Conservation (phyloP, 2,797 vertebrate species). For the Coendou prehensilis region DNA sequence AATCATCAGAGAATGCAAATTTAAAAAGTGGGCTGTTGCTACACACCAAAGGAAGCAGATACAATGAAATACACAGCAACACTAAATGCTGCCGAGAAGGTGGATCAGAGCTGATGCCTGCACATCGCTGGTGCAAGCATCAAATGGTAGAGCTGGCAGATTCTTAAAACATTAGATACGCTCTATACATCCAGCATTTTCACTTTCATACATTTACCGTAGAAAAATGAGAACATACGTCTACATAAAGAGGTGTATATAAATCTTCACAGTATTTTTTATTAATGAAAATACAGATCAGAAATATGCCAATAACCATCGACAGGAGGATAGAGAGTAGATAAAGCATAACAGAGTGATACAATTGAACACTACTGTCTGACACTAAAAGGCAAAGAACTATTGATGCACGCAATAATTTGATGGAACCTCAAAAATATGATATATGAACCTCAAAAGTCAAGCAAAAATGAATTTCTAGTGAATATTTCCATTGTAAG, state of each 20-base stretch:
- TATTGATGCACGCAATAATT: too few species aligned
- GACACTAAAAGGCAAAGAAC: not conserved
- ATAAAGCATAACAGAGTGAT: not conserved
- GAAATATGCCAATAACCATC: not conserved
- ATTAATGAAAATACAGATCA: not conserved
- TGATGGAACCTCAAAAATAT: not conserved
- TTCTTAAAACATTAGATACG: slow-evolving; percentile 4
- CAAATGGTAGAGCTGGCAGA: not conserved
- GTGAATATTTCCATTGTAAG: not conserved
- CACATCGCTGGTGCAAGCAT: not conserved
- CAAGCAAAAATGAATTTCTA: not conserved
- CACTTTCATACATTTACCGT: not conserved
- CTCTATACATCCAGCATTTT: not conserved
- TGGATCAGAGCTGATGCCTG: not conserved
- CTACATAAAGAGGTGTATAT: not conserved
- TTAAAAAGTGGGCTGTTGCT: not conserved
- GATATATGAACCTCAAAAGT: not conserved
- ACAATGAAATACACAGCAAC: not conserved
- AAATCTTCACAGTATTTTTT: not conserved
- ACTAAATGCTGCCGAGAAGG: not conserved
- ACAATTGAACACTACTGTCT: not conserved
- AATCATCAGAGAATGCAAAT: not conserved
- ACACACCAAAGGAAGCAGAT: not conserved
- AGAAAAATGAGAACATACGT: not conserved
- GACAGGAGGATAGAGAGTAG: not conserved